Base-by-base conservation (phyloP, 1,140 invertebrate species). In the Drosophila persimilis region DNA sequence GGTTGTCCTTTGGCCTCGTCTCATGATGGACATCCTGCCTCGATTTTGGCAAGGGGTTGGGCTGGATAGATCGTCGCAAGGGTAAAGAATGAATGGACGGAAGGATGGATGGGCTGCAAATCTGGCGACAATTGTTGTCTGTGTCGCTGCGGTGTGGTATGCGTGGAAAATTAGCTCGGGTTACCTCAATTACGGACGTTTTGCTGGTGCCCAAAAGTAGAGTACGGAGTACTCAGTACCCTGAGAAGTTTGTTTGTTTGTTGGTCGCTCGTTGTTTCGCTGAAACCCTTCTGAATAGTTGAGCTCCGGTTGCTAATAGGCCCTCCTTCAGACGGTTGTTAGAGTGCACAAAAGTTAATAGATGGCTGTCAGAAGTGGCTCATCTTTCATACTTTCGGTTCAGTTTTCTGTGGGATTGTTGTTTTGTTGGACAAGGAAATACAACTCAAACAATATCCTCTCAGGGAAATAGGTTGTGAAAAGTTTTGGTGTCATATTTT, bases 101-200 rank as follows among this genome's bases (percentile, higher is more conserved):
- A 64, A 41, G 51, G 26, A 11, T 31, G 47, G 22, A 31, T 22
- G 31, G 31, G 8, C n/a, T 78, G 44, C 20, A 52, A 63, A 52
- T 55, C 59, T 62, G 59, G 52, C 29, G 52, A 76, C 72, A 80
- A 85, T 83, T 83, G 80, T 80, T 75, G 70, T 55, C 78, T 63
- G 62, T 31, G 31, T 31, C 31, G 31, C 31, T 31, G 31, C 31
- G 31, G 31, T 31, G 20, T 26, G 51, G 63, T 48, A 35, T 64
- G 53, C 75, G 54, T 58, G 56, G 44, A 67, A 88, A 88, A 85
- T 88, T 85, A 85, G 83, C 81, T 85, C 81, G 65, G 65, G 83
- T 85, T 88, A 75, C 81, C 62, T 71, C 78, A 88, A 85, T 85
- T 77, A 81, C 61, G 79, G 60, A 41, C 64, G 55, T 48, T 77